Percentiles rank a stretch among this genome's conserved stretches.
Conservation (phyloP, 2,888 invertebrate genomes). For the Hoplodrina blanda region DNA sequence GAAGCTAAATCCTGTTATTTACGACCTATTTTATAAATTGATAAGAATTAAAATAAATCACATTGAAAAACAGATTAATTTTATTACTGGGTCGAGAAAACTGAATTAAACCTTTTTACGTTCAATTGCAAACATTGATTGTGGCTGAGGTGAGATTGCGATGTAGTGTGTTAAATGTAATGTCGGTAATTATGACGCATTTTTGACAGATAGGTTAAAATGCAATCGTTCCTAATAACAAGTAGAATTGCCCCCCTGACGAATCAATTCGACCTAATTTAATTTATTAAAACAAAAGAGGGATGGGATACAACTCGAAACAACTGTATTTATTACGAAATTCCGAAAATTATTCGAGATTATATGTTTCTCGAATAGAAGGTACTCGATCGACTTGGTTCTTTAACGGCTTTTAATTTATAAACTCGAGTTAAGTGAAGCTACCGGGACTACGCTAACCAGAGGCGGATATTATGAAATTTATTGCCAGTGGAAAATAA, state of each 20-base stretch:
- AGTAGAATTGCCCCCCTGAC: no score
- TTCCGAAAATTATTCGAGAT: constrained; percentile 27
- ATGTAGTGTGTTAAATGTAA: no score
- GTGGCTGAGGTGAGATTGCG: no score
- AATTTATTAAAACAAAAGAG: constrained; percentile 28
- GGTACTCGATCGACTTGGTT: constrained; percentile 46
- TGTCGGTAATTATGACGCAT: no score
- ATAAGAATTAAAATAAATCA: neutral
- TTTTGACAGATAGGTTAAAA: no score
- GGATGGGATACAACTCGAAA: constrained; percentile 19
- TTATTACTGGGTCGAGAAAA: no score
- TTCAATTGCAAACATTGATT: no score
- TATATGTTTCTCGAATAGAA: constrained; percentile 34
- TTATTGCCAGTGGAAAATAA: constrained; percentile 70
- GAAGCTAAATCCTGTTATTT: constrained; percentile 33
- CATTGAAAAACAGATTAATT: no score
- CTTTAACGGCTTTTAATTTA: constrained; percentile 61
- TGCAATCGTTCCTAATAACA: no score
- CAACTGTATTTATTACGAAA: constrained; percentile 28
- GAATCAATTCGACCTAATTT: constrained; percentile 29
- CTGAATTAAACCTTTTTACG: no score
- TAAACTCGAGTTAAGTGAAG: constrained; percentile 58
- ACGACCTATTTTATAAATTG: constrained; percentile 15
- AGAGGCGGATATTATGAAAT: constrained; percentile 71
- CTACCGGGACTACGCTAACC: constrained; percentile 60